Percentiles rank a stretch among this genome's conserved stretches.
phyloP scores from a whole-genome alignment of 1,140 invertebrate genomes.

The Halyomorpha halys region DNA sequence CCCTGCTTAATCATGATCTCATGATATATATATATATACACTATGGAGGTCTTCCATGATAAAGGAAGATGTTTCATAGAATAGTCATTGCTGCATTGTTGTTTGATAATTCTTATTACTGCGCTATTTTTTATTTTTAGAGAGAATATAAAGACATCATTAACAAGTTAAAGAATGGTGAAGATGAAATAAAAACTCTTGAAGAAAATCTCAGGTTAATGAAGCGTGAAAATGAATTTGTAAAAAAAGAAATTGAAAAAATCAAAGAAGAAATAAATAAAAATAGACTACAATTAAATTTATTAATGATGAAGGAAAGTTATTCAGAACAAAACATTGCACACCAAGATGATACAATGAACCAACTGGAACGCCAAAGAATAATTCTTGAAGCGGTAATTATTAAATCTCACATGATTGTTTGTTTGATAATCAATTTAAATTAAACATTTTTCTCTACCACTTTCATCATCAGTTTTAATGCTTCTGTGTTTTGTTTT shows the following conservation, averaged over 20 bases:
- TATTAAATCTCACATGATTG: no score
- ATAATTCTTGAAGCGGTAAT: constrained; percentile 44
- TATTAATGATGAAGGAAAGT: constrained; percentile 45
- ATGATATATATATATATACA: no score
- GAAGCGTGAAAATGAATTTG: constrained; percentile 27
- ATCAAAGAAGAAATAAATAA: constrained; percentile 39
- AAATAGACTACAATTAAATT: constrained; percentile 50
- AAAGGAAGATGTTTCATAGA: no score
- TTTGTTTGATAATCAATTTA: constrained; percentile 10
- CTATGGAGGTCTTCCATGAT: no score
- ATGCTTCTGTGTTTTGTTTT: not conserved
- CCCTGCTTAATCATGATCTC: no score
- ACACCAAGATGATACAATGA: constrained; percentile 45
- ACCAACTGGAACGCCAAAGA: constrained; percentile 46
- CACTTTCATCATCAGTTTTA: not conserved
- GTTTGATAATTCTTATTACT: no score
- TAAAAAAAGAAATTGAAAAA: constrained; percentile 43
- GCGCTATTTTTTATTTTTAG: no score
- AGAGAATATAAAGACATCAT: not conserved
- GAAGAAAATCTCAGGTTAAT: constrained; percentile 10
- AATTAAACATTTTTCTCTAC: constrained; percentile 3
- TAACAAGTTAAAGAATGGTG: not conserved
- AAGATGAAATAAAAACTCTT: constrained; percentile 34
- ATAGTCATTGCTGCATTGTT: no score
- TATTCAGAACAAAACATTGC: constrained; percentile 45